Evolutionary conservation across 1,140 invertebrate species (phyloP).

Genomic region (Nixonia krombeini): DNA sequence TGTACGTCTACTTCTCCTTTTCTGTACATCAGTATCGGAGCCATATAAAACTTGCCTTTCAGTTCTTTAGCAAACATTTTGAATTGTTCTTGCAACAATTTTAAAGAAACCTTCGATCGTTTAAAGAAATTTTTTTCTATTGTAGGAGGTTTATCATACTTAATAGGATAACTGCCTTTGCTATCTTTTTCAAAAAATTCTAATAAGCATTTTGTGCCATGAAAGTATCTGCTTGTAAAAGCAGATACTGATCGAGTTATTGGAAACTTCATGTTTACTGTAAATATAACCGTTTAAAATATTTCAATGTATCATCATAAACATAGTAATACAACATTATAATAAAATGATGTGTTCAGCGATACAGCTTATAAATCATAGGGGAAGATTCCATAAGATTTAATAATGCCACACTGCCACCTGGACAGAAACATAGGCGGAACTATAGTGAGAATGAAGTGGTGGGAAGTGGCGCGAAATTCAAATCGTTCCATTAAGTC

Average conservation of each 20-base stretch:
- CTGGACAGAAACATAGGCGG: too few relatives aligned
- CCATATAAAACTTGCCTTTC: conserved; percentile 70
- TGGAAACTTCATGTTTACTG: conserved; percentile 12
- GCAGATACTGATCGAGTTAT: not conserved
- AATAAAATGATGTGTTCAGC: too few relatives aligned
- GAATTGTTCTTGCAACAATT: conserved; percentile 78
- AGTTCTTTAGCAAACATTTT: conserved; percentile 78
- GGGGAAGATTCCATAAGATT: too few relatives aligned
- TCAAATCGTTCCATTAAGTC: too few relatives aligned
- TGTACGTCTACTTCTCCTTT: conserved; percentile 78
- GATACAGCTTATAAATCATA: too few relatives aligned
- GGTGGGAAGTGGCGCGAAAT: too few relatives aligned
- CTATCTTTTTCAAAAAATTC: conserved; percentile 76
- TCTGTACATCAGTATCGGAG: conserved; percentile 40
- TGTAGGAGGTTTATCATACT: conserved; percentile 63
- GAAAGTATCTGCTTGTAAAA: conserved; percentile 15
- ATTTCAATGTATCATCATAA: too few relatives aligned
- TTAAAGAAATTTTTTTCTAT: conserved; percentile 48
- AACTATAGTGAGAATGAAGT: too few relatives aligned
- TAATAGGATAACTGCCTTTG: conserved; percentile 76
- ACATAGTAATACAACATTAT: too few relatives aligned
- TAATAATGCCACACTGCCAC: too few relatives aligned
- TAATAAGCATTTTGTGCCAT: conserved; percentile 19
- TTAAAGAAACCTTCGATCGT: conserved; percentile 77
- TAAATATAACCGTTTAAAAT: not conserved